A percentile compares a stretch with the other conserved stretches of the same genome.
phyloP scores from a whole-genome alignment of 1,140 invertebrate genomes.

The Trichomalopsis sarcophagae region DNA sequence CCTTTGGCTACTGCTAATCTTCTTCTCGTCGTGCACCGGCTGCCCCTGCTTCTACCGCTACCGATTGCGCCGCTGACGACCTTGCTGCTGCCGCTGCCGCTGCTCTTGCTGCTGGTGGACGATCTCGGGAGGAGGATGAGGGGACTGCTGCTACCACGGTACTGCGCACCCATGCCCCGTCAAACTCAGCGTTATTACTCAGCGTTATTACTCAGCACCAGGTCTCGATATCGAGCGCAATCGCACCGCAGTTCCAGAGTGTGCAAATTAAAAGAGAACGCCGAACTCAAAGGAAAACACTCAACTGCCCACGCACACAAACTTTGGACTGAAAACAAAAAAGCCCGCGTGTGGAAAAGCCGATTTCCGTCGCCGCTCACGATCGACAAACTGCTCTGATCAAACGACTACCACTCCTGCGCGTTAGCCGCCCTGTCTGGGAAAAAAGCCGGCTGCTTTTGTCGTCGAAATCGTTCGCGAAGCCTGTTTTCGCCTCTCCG shows the following conservation, averaged over 20 bases:
- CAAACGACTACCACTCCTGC: neutral
- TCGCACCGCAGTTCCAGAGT: neutral
- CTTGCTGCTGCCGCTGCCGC: neutral
- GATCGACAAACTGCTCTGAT: neutral
- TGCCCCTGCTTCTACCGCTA: neutral
- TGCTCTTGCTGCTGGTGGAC: neutral
- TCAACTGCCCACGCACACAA: neutral
- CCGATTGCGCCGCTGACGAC: neutral
- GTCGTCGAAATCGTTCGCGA: neutral
- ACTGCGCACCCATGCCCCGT: neutral
- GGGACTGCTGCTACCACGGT: neutral
- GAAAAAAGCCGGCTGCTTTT: constrained; percentile 18
- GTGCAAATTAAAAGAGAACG: neutral
- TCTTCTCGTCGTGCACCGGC: neutral
- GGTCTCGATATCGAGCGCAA: too few species aligned
- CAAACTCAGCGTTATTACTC: neutral
- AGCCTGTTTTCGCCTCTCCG: neutral
- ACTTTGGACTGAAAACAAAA: neutral
- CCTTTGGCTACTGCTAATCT: neutral
- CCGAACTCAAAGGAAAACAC: constrained; percentile 1
- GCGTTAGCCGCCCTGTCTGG: neutral
- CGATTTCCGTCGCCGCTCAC: too few species aligned
- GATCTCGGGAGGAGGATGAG: neutral
- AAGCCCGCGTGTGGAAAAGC: neutral
- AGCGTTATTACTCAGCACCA: neutral